Evolutionary conservation across 2,888 invertebrate genomes (phyloP).

Genomic region (Rhopalosiphum nymphaeae): DNA sequence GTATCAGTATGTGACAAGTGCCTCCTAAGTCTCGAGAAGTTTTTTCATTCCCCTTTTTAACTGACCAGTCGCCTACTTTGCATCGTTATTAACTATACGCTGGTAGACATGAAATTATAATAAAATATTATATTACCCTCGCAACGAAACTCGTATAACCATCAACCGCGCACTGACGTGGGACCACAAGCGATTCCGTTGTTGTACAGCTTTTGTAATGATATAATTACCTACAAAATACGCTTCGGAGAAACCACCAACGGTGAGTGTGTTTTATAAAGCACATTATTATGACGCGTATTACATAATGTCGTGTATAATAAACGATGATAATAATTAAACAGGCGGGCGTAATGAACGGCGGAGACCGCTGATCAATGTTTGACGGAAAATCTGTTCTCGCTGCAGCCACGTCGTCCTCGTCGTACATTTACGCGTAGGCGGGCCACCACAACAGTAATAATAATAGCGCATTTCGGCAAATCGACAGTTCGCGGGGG

Average conservation of each 20-base stretch:
- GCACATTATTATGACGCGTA: too few species aligned
- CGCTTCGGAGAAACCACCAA: background rate
- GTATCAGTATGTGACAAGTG: background rate
- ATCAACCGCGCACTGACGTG: background rate
- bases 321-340: background rate
- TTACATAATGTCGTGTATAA: background rate
- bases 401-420: background rate
- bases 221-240: background rate
- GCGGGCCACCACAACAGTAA: background rate
- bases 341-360: background rate
- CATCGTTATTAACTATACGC: background rate
- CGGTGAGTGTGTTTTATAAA: background rate
- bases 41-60: background rate
- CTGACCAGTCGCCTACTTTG: background rate
- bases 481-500: background rate
- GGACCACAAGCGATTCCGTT: too few species aligned
- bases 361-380: background rate
- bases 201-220: background rate
- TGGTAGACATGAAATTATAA: too few species aligned
- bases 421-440: background rate
- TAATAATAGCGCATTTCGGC: background rate
- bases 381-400: constrained; percentile 23
- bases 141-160: background rate
- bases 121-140: background rate
- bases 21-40: background rate